phyloP scores from a whole-genome alignment of 2,888 invertebrate species.

The Ophion ventricosus region DNA sequence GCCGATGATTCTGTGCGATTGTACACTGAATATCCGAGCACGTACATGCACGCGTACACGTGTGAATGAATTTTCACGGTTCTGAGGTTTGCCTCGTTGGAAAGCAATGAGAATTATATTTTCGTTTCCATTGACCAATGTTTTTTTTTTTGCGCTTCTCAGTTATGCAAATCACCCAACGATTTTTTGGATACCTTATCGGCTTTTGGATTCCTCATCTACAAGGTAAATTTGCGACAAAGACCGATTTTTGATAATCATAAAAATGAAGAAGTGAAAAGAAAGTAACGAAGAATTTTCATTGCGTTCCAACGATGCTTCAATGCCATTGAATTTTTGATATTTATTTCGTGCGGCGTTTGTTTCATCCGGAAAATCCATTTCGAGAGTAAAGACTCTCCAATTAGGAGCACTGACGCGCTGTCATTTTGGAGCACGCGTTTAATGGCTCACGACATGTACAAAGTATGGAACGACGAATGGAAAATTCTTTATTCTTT shows the following conservation, averaged over 20 bases:
- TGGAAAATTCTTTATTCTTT: not conserved
- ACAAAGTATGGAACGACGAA: too few relatives aligned
- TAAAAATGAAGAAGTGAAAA: not conserved
- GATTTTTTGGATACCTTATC: too few relatives aligned
- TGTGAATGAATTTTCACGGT: not conserved
- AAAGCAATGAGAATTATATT: not conserved
- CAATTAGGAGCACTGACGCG: not conserved
- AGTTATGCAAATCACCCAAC: too few relatives aligned
- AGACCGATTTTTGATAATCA: not conserved
- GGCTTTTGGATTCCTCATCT: too few relatives aligned
- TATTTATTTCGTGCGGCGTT: not conserved
- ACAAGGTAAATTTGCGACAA: too few relatives aligned
- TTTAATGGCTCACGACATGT: not conserved
- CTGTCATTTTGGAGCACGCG: not conserved
- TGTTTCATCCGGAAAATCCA: not conserved
- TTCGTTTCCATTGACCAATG: not conserved
- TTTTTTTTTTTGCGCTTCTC: not conserved
- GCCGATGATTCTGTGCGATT: slow-evolving; percentile 48
- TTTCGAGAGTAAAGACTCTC: not conserved
- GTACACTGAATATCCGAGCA: not conserved
- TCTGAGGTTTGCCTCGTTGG: too few relatives aligned
- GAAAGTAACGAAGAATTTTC: slow-evolving; percentile 5
- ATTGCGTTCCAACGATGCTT: not conserved
- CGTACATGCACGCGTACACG: not conserved
- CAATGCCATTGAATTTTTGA: not conserved